phyloP scores from a whole-genome alignment of 2,888 invertebrate genomes.

The Monoplex corrugatus region DNA sequence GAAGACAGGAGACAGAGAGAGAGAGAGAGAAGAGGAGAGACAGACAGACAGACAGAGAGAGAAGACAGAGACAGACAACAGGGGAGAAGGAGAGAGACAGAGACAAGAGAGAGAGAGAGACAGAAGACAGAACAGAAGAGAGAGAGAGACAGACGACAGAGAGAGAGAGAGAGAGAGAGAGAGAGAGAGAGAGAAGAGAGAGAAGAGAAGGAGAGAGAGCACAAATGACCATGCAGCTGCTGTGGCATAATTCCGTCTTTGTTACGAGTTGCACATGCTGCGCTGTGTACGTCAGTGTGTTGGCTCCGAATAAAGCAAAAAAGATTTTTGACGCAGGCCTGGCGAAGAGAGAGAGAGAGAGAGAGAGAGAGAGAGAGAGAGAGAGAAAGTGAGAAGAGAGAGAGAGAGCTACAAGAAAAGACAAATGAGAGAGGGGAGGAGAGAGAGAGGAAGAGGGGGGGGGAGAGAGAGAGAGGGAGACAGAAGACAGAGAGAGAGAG shows the following conservation, averaged over 20 bases:
- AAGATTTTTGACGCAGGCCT: no score
- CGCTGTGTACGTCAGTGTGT: no score
- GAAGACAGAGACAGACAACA: background rate
- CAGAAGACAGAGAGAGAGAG: background rate
- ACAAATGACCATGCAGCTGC: no score
- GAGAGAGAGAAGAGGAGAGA: background rate
- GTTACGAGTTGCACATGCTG: no score
- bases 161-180: no score
- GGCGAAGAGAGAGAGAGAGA: background rate
- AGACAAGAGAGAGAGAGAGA: background rate
- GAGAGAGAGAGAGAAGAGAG: background rate
- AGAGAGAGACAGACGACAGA: background rate
- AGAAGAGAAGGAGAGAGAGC: background rate
- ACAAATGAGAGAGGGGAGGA: no score
- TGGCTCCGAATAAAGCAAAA: no score
- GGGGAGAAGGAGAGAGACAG: background rate
- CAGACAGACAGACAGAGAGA: no score
- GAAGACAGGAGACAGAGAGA: no score
- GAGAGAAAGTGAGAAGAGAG: background rate
- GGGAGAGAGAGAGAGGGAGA: background rate
- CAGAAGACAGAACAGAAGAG: background rate
- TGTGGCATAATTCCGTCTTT: no score
- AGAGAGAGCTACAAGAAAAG: background rate
- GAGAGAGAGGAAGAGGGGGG: no score
- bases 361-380: constrained; percentile 27